Evolutionary conservation across 2,888 invertebrate species (phyloP), one percentile per base, ranked within the genome.

Genomic region (Tipula confusa): DNA sequence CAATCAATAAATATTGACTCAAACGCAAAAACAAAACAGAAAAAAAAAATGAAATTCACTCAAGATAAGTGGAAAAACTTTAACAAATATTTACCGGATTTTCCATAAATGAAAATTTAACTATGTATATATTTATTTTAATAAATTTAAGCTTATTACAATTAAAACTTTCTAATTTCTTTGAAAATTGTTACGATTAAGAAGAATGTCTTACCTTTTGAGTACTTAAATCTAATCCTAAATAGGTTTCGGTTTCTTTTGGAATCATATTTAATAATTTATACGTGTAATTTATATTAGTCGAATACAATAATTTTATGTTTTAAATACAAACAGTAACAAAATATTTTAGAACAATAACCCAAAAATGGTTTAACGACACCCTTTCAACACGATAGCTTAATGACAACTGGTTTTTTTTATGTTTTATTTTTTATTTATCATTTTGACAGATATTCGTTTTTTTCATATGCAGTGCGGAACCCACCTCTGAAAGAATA

Each of bases 191-290:
- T 38, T 9, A 64, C 18, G n/a, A 64, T 24, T 24, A 64, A 64
- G 9, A 64, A 64, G 9, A 81, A 79, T 64, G 83, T 88, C 90
- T 89, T 90, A 95, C 96, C 93, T 95, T 95, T 90, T 96, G 96
- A 24, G 96, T 96, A 89, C 96, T 96, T 88, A 96, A 92, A 91
- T 96, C 96, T 87, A 96, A 92, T 84, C 96, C 96, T 87, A 96
- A 91, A 91, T 93, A 96, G 86, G 93, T 93, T 88, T 90, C 90
- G 18, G 85, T 85, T 48, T 84, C 83, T 15, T 84, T 79, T 43
- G 85, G 84, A 82, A 84, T 84, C 86, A 85, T 88, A 87, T 83
- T 87, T 24, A 64, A 0, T 64, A 64, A 24, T 64, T 64, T 24
- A n/a, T 43, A 31, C 7, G 31, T n/a, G 24, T 24, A 33, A 33